These are phyloP conservation scores for Decapterus maruadsi DNA, from an alignment of 2,797 vertebrate species.

Conservation along the genomic window DNA sequence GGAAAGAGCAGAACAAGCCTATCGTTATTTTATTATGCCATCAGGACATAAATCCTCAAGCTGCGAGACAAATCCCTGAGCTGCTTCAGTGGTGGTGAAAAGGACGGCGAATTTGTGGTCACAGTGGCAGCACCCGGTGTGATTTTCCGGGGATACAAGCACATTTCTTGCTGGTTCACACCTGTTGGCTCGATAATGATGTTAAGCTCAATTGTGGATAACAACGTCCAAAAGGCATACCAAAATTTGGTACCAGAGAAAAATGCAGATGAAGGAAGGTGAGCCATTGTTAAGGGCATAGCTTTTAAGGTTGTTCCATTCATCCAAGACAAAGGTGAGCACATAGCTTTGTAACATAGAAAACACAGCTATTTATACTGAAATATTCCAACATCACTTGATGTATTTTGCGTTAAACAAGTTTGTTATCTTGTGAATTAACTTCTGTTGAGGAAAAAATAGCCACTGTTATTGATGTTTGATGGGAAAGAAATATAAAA, in stretches of 20 bases:
- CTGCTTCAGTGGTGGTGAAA: constrained; percentile 55
- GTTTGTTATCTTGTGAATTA: not conserved
- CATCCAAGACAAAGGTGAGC: not conserved
- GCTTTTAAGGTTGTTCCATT: not conserved
- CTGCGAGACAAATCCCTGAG: constrained; percentile 67
- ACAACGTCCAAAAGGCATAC: constrained; percentile 11
- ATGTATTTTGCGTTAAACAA: not conserved
- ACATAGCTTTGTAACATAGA: not conserved
- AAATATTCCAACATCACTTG: not conserved
- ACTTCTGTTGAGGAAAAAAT: not conserved
- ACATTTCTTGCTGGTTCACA: constrained; percentile 43
- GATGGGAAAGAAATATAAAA: not conserved
- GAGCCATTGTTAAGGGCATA: constrained; percentile 1
- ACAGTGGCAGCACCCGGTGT: constrained; percentile 33
- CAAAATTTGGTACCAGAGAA: constrained; percentile 3
- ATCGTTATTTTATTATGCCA: constrained; percentile 61
- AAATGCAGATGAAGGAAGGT: constrained; percentile 13
- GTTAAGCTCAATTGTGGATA: constrained; percentile 41
- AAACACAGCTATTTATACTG: not conserved
- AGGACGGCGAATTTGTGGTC: constrained; percentile 47
- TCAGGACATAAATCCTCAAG: constrained; percentile 61
- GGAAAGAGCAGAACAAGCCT: constrained; percentile 46
- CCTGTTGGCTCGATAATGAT: constrained; percentile 45
- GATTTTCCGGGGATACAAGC: constrained; percentile 44
- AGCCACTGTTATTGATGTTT: not conserved